A percentile compares a stretch with the other conserved stretches of the same genome.
Evolutionary conservation across 2,113 vertebrate species (phyloP).

Genomic region (Elgaria multicarinata): DNA sequence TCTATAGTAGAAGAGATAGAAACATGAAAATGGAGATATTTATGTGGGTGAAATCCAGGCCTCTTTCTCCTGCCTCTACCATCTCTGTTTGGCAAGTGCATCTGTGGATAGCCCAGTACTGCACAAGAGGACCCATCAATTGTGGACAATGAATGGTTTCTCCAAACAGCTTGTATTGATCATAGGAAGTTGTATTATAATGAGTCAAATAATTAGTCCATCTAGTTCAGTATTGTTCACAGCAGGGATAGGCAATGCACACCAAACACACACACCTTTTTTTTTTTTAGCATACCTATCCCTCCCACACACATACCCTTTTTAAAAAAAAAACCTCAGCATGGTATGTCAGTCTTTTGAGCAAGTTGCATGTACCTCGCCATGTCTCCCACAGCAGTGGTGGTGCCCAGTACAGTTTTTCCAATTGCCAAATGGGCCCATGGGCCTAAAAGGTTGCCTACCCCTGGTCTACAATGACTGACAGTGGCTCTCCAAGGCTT

Average conservation of each 20-base stretch:
- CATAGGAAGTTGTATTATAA: neutral
- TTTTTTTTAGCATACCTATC: too few relatives aligned
- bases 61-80: neutral
- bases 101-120: neutral
- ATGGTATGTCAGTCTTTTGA: too few relatives aligned
- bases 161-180: neutral
- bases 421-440: too few relatives aligned
- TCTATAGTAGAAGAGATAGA: neutral
- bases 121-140: fast-evolving
- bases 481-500: neutral
- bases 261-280: too few relatives aligned
- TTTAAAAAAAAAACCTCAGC: too few relatives aligned
- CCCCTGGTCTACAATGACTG: neutral
- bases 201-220: neutral
- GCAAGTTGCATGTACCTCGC: too few relatives aligned
- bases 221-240: neutral
- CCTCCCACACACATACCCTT: too few relatives aligned
- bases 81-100: neutral
- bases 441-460: too few relatives aligned
- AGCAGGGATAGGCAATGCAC: too few relatives aligned
- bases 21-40: too few relatives aligned
- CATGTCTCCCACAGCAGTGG: too few relatives aligned
- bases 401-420: too few relatives aligned
- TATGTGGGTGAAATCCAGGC: neutral
- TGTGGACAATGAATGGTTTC: neutral